These are phyloP conservation scores for Phytoseiulus persimilis DNA, from an alignment of 2,888 invertebrate species.

Conservation along the genomic window DNA sequence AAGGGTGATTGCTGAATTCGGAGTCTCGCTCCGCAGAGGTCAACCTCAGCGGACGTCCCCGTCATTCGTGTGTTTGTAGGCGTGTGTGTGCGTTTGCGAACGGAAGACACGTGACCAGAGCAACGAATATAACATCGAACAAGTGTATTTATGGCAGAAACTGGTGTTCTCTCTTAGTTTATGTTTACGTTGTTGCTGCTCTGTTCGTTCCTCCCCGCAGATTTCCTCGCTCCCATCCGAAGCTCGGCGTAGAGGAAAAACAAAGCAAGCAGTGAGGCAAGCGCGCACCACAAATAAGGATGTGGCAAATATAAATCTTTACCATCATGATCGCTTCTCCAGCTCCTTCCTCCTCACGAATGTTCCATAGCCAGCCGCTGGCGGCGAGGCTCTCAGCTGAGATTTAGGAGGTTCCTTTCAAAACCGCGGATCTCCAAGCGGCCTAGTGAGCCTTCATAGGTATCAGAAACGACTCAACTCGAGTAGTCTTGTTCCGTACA, in stretches of 20 bases:
- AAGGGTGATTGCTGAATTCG: neutral
- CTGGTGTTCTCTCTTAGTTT: neutral
- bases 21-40: neutral
- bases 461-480: too few relatives aligned
- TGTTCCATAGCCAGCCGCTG: too few relatives aligned
- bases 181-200: neutral
- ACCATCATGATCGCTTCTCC: too few relatives aligned
- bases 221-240: neutral
- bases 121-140: neutral
- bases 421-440: too few relatives aligned
- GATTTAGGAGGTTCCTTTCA: too few relatives aligned
- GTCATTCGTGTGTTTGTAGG: neutral
- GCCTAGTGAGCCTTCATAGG: too few relatives aligned
- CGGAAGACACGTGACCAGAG: neutral
- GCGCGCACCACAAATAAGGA: neutral
- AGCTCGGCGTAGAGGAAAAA: neutral
- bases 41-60: neutral
- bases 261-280: neutral
- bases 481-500: too few relatives aligned
- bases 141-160: neutral
- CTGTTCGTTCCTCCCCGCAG: neutral
- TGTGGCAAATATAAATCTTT: neutral
- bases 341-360: too few relatives aligned
- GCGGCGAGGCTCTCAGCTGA: too few relatives aligned
- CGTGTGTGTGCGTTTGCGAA: neutral